phyloP scores from a whole-genome alignment of 1,140 invertebrate species.

The Acyrthosiphon pisum region DNA sequence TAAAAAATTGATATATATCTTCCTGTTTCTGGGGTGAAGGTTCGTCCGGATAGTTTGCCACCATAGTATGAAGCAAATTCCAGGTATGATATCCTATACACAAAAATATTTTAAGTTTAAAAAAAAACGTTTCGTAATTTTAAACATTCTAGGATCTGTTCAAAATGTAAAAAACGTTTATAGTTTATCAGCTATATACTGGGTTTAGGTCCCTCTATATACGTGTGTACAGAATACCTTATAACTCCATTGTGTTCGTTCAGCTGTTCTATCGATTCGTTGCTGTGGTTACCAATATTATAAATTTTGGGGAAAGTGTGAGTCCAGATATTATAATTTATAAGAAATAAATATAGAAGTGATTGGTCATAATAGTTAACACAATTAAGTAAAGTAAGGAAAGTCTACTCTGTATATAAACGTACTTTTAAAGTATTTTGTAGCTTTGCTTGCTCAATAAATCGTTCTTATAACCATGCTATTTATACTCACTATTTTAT shows the following conservation, averaged over 20 bases:
- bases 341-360: neutral
- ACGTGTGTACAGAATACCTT: too few relatives aligned
- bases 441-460: too few relatives aligned
- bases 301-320: neutral
- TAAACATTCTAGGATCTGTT: too few relatives aligned
- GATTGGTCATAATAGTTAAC: neutral
- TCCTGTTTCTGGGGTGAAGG: slow-evolving; percentile 76
- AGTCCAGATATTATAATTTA: neutral
- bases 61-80: slow-evolving; percentile 96
- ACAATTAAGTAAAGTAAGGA: neutral
- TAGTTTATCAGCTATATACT: neutral
- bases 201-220: neutral
- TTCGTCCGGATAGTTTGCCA: slow-evolving; percentile 90
- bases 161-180: too few relatives aligned
- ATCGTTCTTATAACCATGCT: too few relatives aligned
- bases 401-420: too few relatives aligned
- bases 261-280: neutral
- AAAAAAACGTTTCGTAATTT: neutral
- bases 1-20: slow-evolving; percentile 84
- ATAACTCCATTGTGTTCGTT: too few relatives aligned
- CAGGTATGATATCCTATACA: slow-evolving; percentile 78
- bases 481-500: too few relatives aligned
- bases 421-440: too few relatives aligned
- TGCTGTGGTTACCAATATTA: neutral
- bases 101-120: neutral